phyloP scores from a whole-genome alignment of 2,113 vertebrate species.

The Sisor rabdophorus region DNA sequence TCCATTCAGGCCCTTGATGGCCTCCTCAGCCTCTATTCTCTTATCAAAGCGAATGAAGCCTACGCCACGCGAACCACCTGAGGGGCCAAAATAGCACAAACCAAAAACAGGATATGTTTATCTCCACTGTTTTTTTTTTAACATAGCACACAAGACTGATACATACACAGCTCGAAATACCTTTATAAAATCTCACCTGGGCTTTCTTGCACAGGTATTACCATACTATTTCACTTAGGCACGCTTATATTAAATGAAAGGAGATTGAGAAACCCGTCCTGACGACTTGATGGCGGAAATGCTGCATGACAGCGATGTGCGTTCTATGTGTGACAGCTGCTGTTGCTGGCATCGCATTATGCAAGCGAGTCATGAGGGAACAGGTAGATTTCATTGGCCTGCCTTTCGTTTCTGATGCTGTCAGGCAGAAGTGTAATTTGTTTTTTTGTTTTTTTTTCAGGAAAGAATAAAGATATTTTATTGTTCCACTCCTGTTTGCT shows the following conservation, averaged over 20 bases:
- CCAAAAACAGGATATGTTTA: conserved; percentile 16
- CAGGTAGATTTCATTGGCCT: conserved; percentile 45
- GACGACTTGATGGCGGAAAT: conserved; percentile 25
- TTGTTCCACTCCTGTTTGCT: conserved; percentile 35
- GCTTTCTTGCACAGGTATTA: neutral
- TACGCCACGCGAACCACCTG: conserved; percentile 98
- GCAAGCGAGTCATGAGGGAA: conserved; percentile 37
- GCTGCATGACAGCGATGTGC: conserved; percentile 38
- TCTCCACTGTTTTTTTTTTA: neutral
- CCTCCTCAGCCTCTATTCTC: conserved; percentile 99
- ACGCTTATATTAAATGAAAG: conserved; percentile 25
- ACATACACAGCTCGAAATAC: neutral
- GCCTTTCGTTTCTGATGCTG: conserved; percentile 27
- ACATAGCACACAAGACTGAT: neutral
- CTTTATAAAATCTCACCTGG: conserved; percentile 40
- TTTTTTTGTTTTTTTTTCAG: conserved; percentile 45
- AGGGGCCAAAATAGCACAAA: conserved; percentile 73
- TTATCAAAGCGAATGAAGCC: conserved; percentile 99
- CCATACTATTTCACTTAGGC: neutral
- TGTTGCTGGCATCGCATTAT: conserved; percentile 47
- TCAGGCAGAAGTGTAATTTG: conserved; percentile 50
- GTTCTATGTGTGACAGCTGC: conserved; percentile 39
- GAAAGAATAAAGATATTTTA: conserved; percentile 44
- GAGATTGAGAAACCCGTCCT: conserved; percentile 13
- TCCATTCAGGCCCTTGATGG: conserved; percentile 99